Evolutionary conservation across 2,888 invertebrate species (phyloP).

Genomic region (Cataglyphis cursor): DNA sequence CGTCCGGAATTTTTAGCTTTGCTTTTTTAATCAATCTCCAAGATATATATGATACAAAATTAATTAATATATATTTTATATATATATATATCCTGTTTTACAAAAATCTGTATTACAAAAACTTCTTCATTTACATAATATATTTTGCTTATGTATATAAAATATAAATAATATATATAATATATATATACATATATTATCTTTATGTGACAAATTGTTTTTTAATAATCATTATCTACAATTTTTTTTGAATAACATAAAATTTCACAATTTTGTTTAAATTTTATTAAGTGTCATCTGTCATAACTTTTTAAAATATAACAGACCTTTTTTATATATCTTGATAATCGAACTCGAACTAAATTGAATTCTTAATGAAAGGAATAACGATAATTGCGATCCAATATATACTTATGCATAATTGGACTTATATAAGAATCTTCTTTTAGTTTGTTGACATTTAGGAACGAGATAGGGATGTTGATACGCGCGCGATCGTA

Average conservation of each 20-base stretch:
- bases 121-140: not conserved
- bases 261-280: not conserved
- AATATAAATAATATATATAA: not conserved
- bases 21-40: not conserved
- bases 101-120: not conserved
- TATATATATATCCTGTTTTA: no score
- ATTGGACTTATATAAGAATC: not conserved
- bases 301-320: not conserved
- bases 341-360: not conserved
- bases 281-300: not conserved
- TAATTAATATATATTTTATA: not conserved
- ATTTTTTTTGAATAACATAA: not conserved
- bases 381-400: not conserved
- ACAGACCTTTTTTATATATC: not conserved
- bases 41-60: not conserved
- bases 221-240: not conserved
- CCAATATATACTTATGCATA: not conserved
- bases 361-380: not conserved
- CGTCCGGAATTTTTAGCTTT: not conserved
- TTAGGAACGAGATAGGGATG: slow-evolving; percentile 18
- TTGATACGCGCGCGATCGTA: not conserved
- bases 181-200: not conserved
- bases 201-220: not conserved
- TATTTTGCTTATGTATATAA: not conserved
- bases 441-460: not conserved